Conservation (phyloP, 2,888 invertebrate genomes). For the Catocala fraxini region DNA sequence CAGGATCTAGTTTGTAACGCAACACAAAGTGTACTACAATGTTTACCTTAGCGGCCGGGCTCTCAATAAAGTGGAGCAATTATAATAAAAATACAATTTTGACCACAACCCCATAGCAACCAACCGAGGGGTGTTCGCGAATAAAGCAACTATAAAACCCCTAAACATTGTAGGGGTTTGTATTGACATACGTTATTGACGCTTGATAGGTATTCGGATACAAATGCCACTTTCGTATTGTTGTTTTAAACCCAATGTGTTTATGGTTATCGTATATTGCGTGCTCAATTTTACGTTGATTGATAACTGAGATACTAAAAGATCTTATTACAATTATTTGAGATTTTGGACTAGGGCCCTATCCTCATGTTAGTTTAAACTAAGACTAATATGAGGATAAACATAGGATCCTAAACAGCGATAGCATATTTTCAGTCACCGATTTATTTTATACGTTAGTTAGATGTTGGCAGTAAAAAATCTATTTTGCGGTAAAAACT, state of each 20-base stretch:
- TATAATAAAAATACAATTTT: constrained; percentile 87
- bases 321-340: too few relatives aligned
- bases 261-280: constrained; percentile 5
- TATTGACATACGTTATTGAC: constrained; percentile 64
- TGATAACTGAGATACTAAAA: background rate
- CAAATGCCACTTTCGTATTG: constrained; percentile 40
- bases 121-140: constrained; percentile 78
- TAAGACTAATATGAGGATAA: too few relatives aligned
- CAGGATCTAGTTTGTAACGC: constrained; percentile 55
- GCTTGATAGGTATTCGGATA: constrained; percentile 54
- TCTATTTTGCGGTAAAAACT: too few relatives aligned
- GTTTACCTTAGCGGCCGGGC: constrained; percentile 76
- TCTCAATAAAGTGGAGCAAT: constrained; percentile 80
- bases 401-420: too few relatives aligned
- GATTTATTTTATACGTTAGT: too few relatives aligned
- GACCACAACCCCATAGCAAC: constrained; percentile 79
- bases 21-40: constrained; percentile 71
- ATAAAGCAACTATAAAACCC: constrained; percentile 77
- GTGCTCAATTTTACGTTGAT: constrained; percentile 4
- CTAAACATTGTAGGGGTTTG: constrained; percentile 63
- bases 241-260: constrained; percentile 17
- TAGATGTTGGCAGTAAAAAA: too few relatives aligned
- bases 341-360: too few relatives aligned
- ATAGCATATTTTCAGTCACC: too few relatives aligned
- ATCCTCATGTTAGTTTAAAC: too few relatives aligned